phyloP scores from a whole-genome alignment of 2,113 vertebrate species.

The Planiliza haematocheilus region DNA sequence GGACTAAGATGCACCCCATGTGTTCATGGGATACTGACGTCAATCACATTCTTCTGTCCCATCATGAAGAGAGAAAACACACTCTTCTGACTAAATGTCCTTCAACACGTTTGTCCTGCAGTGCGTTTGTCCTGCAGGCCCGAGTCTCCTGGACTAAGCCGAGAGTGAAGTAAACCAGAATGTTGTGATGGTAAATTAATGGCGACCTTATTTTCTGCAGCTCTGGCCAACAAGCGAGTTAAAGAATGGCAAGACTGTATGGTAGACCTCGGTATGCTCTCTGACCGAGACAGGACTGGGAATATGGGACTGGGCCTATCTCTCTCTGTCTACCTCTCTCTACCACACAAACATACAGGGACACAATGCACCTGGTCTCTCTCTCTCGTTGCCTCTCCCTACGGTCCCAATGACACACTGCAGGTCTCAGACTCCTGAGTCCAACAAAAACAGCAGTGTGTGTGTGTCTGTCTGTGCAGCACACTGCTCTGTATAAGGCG shows the following conservation, averaged over 20 bases:
- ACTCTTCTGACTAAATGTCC: conserved; percentile 17
- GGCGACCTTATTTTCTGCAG: conserved; percentile 30
- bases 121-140: not conserved
- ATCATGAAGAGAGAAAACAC: conserved; percentile 18
- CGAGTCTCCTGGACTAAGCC: conserved; percentile 11
- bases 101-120: not conserved
- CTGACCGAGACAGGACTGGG: conserved; percentile 40
- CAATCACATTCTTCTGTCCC: conserved; percentile 26
- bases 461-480: conserved; percentile 32
- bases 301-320: conserved; percentile 51
- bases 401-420: conserved; percentile 61
- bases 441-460: conserved; percentile 76
- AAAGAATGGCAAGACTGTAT: conserved; percentile 49
- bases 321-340: conserved; percentile 36
- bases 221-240: conserved; percentile 23
- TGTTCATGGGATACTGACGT: conserved; percentile 17
- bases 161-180: conserved; percentile 60
- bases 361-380: conserved; percentile 75
- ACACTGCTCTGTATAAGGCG: conserved; percentile 51
- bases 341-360: conserved; percentile 59
- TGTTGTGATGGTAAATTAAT: conserved; percentile 48
- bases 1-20: conserved; percentile 8
- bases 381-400: conserved; percentile 6
- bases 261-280: conserved; percentile 38
- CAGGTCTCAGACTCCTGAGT: conserved; percentile 66